Evolutionary conservation across 1,140 invertebrate genomes (phyloP).

Genomic region (Orius insidiosus): DNA sequence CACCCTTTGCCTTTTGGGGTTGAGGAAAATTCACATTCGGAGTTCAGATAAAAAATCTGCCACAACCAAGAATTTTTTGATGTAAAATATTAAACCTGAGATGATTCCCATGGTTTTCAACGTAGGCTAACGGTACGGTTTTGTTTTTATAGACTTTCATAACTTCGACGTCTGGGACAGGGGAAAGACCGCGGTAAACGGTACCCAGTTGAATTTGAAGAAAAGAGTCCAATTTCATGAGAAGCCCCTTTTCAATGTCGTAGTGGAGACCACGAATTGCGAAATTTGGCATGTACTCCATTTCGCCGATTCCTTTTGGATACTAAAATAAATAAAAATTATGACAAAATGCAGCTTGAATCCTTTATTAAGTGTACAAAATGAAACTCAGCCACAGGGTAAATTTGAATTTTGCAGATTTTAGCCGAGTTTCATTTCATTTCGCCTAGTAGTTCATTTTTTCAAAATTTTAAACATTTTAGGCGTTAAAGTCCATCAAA

Average conservation of each 20-base stretch:
- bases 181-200: conserved; percentile 75
- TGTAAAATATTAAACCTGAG: conserved; percentile 15
- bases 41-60: neutral
- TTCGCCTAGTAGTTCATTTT: no score
- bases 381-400: no score
- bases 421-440: no score
- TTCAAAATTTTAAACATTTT: no score
- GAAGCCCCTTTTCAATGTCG: conserved; percentile 87
- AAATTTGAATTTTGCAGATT: no score
- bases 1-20: neutral
- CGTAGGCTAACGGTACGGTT: conserved; percentile 65
- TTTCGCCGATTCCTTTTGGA: conserved; percentile 60
- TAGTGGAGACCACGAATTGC: conserved; percentile 88
- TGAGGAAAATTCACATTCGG: neutral
- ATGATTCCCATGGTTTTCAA: conserved; percentile 32
- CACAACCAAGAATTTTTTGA: neutral
- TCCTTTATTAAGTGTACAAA: no score
- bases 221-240: conserved; percentile 91
- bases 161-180: conserved; percentile 70
- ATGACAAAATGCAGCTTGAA: no score
- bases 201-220: conserved; percentile 89
- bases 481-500: no score
- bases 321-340: conserved; percentile 52
- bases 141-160: conserved; percentile 70
- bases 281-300: conserved; percentile 78